Conservation (phyloP, 2,888 invertebrate species). For the Microctonus hyperodae region DNA sequence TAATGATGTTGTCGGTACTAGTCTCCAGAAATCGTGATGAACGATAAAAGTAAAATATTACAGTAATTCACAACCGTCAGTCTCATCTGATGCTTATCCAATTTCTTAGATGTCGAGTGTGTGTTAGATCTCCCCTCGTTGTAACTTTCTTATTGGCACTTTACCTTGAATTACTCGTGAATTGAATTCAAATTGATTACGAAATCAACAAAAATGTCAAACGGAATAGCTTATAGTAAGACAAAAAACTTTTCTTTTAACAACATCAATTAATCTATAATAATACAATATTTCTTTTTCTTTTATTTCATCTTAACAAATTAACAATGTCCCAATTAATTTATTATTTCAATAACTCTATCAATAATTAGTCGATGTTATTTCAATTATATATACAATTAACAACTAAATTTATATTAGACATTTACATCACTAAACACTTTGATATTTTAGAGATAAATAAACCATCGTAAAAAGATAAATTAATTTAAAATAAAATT, state of each 20-base stretch:
- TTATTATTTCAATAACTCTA: too few relatives aligned
- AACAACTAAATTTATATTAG: too few relatives aligned
- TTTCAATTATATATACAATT: too few relatives aligned
- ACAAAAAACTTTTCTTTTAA: neutral
- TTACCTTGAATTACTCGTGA: slow-evolving; percentile 39
- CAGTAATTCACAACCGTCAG: neutral
- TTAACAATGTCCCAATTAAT: neutral
- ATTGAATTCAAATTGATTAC: slow-evolving; percentile 39
- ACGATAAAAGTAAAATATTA: neutral
- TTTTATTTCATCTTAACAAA: neutral
- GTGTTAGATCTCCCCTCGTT: neutral
- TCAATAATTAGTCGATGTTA: too few relatives aligned
- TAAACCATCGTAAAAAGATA: neutral
- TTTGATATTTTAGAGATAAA: too few relatives aligned
- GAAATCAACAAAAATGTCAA: neutral
- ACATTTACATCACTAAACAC: too few relatives aligned
- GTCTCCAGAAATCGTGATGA: neutral
- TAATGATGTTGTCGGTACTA: neutral
- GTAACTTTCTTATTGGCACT: slow-evolving; percentile 16
- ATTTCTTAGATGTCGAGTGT: neutral
- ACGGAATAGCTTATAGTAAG: neutral
- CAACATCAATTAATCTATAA: neutral
- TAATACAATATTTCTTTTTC: neutral
- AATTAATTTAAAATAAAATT: neutral
- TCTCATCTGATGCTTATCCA: neutral